Base-by-base conservation (phyloP, 92 coral and sea anemone species). In the Blastomussa wellsi region DNA sequence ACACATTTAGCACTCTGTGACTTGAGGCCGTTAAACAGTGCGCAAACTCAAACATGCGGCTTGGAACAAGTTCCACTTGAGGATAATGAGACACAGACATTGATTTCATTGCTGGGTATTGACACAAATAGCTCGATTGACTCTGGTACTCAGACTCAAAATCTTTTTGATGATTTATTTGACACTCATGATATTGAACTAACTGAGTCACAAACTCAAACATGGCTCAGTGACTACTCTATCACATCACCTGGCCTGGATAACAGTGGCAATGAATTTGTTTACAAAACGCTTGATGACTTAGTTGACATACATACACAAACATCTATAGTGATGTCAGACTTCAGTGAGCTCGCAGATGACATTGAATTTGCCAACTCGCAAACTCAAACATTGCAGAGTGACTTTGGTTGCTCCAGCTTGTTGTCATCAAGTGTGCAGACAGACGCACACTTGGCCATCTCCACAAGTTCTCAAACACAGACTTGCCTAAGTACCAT, bases 71-170 rank as follows among this genome's bases (percentile, higher is more conserved):
- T 92, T 55, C 87, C 93, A 5, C 88, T 92, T 22, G 99, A 97
- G 71, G 99, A 97, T 87, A 97, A 97, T 73, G 98, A 94, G 49
- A 94, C 99, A 15, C 99, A 97, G 85, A 97, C 99, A 5, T 77
- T 93, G 73, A 90, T 94, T 37, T 92, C 99, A 3, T 83, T 92
- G 24, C 87, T 97, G 42, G 99, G 89, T 20, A 84, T 92, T 74
- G 98, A 95, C 85, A 32, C 88, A 28, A 53, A 77, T 69, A 91
- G 74, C 76, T 92, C 92, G 2, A 82, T 87, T 72, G 98, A 94
- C 79, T 94, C 95, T 69, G 98, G 94, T 14, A 94, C 98, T 20
- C 96, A 93, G 74, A 90, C 98, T 5, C 90, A 93, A 57, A 82
- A 71, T 62, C 80, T 92, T 79, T 77, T 94, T 64, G 94, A 92